Conservation (phyloP, 2,888 invertebrate genomes). For the Tachina fera region DNA sequence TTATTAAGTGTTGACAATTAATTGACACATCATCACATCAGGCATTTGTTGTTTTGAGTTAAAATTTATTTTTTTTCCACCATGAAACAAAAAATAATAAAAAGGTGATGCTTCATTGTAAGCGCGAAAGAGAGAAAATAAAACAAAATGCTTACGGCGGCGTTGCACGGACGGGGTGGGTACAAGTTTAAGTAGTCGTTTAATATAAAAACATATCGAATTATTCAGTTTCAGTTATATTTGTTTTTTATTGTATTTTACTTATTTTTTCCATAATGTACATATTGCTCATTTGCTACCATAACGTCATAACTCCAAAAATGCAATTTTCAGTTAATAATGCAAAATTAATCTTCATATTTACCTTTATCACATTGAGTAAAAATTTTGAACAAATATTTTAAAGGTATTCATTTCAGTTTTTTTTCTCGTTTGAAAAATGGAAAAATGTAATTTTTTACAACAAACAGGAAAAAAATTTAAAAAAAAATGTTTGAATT, state of each 20-base stretch:
- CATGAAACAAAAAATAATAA: slow-evolving; percentile 25
- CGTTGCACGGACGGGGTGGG: neutral
- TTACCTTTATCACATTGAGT: too few species aligned
- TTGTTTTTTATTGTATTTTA: neutral
- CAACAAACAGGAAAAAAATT: too few species aligned
- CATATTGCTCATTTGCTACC: too few species aligned
- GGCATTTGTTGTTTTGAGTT: slow-evolving; percentile 5
- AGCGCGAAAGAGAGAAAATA: neutral
- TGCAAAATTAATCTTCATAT: too few species aligned
- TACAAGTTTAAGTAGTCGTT: slow-evolving; percentile 1
- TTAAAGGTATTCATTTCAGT: too few species aligned
- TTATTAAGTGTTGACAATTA: slow-evolving; percentile 64
- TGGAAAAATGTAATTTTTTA: too few species aligned
- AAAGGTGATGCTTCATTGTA: slow-evolving; percentile 24
- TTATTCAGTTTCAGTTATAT: slow-evolving; percentile 53
- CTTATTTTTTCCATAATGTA: neutral
- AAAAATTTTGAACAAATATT: too few species aligned
- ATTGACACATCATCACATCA: slow-evolving; percentile 56
- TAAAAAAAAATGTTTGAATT: too few species aligned
- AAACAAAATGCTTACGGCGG: neutral
- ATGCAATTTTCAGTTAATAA: too few species aligned
- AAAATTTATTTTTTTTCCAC: slow-evolving; percentile 1
- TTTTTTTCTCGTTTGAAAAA: too few species aligned
- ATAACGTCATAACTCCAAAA: too few species aligned
- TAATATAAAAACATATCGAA: slow-evolving; percentile 26